Base-by-base conservation (phyloP, 2,797 vertebrate genomes). In the Phoebastria nigripes region DNA sequence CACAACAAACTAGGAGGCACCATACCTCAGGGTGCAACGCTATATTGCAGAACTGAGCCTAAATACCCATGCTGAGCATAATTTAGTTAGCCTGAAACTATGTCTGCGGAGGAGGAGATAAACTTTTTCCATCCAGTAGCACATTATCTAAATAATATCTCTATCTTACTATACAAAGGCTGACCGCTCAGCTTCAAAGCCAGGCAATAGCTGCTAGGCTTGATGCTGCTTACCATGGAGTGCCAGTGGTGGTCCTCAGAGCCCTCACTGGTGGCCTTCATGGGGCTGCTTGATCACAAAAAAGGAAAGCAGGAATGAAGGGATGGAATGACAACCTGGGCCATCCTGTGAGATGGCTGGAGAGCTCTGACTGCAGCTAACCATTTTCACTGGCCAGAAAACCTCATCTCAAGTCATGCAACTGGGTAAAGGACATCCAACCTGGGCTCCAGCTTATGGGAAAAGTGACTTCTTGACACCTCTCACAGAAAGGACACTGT, bases 1-100 rank as follows among this genome's bases (percentile, higher is more conserved):
- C 91, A 93, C 91, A 97, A 95, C 94, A 94, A 97, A 87, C 69
- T 73, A 89, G 92, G 95, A 97, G 93, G 95, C 92, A 94, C 93
- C 76, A 2, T 25, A 87, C 91, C 96, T 94, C 76, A 5, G 94
- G 95, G 93, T 90, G 86, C 90, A 83, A 26, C 24, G 93, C 39
- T 89, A 46, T 41, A 66, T 82, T 91, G 90, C 82, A 87, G 93
- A 86, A 72, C 76, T 15, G 54, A 95, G 82, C 83, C n/a, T 58
- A 65, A 87, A 94, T 80, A 87, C 94, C 83, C 95, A 96, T 10
- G 33, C 90, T 92, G 87, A 90, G 88, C 63, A 67, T 86, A 89
- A 96, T 94, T 95, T 59, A 92, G 65, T 87, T 90, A 87, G 78
- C 39, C 61, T 94, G 89, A 77, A 94, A 81, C 37, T 72, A 44